A percentile compares a stretch with the other conserved stretches of the same genome.
phyloP scores from a whole-genome alignment of 2,797 vertebrate species.

The Sebastes matsubarae region DNA sequence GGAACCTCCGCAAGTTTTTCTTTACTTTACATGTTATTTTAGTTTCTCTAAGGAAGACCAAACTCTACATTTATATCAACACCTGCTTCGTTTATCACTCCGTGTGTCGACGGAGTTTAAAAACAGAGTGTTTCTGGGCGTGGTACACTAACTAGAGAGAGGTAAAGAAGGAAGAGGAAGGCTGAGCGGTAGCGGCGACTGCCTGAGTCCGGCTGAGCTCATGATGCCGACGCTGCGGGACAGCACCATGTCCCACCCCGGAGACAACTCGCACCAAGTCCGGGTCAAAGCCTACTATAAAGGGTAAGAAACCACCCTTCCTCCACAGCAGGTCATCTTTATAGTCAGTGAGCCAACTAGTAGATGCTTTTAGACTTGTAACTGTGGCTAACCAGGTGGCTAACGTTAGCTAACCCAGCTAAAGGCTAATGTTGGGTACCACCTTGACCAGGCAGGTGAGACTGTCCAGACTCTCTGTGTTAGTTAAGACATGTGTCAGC shows the following conservation, averaged over 20 bases:
- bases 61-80: neutral
- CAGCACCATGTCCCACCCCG: constrained; percentile 91
- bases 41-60: constrained; percentile 2
- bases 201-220: constrained; percentile 71
- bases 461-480: constrained; percentile 43
- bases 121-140: constrained; percentile 49
- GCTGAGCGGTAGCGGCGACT: constrained; percentile 59
- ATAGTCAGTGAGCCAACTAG: neutral
- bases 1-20: constrained; percentile 74
- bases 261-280: constrained; percentile 95
- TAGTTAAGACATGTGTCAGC: neutral
- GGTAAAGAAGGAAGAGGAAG: constrained; percentile 47
- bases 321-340: accelerated
- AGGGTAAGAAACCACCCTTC: constrained; percentile 85
- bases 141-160: constrained; percentile 51
- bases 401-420: constrained; percentile 68
- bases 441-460: constrained; percentile 65
- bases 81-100: neutral
- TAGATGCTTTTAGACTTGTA: constrained; percentile 10
- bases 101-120: constrained; percentile 24
- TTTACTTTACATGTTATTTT: constrained; percentile 69
- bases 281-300: constrained; percentile 98
- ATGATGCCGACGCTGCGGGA: constrained; percentile 98
- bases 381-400: constrained; percentile 50
- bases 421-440: constrained; percentile 60